These are phyloP conservation scores for Vicugna pacos DNA, from an alignment of 2,113 vertebrate species.

Conservation along the genomic window DNA sequence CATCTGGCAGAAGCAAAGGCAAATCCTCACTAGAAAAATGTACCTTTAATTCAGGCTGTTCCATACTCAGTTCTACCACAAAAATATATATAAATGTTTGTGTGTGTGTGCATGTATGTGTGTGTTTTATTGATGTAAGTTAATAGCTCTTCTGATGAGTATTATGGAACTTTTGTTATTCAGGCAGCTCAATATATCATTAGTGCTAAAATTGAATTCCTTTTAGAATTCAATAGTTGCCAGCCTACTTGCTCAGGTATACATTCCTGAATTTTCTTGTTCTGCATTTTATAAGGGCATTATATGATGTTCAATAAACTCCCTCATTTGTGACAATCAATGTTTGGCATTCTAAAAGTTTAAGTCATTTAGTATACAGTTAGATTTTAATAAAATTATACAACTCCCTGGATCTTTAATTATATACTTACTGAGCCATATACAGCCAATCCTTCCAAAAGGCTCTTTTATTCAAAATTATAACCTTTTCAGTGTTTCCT, in stretches of 20 bases:
- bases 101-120: not conserved
- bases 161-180: constrained; percentile 48
- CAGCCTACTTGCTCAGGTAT: constrained; percentile 52
- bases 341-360: constrained; percentile 63
- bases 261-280: constrained; percentile 41
- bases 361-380: constrained; percentile 56
- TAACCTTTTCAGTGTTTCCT: constrained; percentile 58
- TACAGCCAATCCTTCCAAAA: constrained; percentile 40
- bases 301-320: constrained; percentile 38
- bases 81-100: not conserved
- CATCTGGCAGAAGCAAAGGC: constrained; percentile 28
- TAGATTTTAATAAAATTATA: constrained; percentile 69
- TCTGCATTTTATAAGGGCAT: constrained; percentile 47
- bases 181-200: constrained; percentile 47
- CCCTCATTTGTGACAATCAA: constrained; percentile 26
- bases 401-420: constrained; percentile 63
- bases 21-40: constrained; percentile 52
- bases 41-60: not conserved
- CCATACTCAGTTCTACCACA: not conserved
- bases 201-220: constrained; percentile 67
- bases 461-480: constrained; percentile 53
- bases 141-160: constrained; percentile 54
- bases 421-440: constrained; percentile 27
- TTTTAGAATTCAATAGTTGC: constrained; percentile 70
- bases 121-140: not conserved